Evolutionary conservation across 1,140 invertebrate genomes (phyloP), one percentile per base, ranked within the genome.

Genomic region (Meloidogyne chitwoodi): DNA sequence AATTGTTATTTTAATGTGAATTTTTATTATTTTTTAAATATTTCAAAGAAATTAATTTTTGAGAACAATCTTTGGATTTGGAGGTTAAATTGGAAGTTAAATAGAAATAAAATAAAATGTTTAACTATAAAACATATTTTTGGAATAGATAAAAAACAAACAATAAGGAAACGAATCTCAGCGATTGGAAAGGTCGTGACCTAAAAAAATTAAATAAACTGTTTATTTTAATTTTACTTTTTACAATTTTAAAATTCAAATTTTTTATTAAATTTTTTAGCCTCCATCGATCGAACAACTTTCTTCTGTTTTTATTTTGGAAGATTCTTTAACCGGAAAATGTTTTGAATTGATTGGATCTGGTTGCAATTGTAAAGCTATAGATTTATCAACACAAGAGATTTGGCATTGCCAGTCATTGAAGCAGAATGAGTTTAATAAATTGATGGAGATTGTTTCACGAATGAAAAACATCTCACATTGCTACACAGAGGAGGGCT

Each of bases 291-390:
- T 12, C 11, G 16, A 14, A 48, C 44, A 48, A 48, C 44, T 56
- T 56, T 56, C 10, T n/a, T 56, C 48, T 56, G n/a, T n/a, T n/a
- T 56, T 56, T n/a, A 56, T 56, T 56, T 56, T 56, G 48, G 48
- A 56, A 14, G 48, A 56, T 56, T 56, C n/a, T 5, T 6, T 8
- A 22, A 56, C 48, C n/a, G 48, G 48, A 14, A 56, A 56, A 22
- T 19, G 22, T 26, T 83, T 66, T 61, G 82, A 81, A 31, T 71
- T 84, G 34, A 72, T 83, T 31, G 82, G 82, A 26, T 69, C 75
- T 63, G 82, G 84, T 19, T 19, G 68, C 4, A 83, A 85, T 29
- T 80, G 77, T 34, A 71, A 86, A 63, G 83, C 81, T 34, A 74
- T 86, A 12, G 66, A 83, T 67, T 26, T 82, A 2, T 44, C 16